A percentile compares a stretch with the other conserved stretches of the same genome.
Conservation (phyloP, 2,888 invertebrate genomes). For the Macroteleia sp. region DNA sequence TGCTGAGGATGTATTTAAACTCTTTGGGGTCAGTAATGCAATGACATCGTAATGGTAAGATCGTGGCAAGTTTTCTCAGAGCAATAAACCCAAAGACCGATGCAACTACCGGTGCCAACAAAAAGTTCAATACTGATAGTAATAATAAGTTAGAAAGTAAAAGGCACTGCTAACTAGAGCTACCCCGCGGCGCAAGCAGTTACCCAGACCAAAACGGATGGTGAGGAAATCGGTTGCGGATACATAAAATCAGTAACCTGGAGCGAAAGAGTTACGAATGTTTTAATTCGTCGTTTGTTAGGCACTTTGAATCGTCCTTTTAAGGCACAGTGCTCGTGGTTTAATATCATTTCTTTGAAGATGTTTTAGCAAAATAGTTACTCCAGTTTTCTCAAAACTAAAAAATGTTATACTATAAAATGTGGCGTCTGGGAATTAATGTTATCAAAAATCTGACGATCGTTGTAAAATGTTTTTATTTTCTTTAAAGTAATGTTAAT, state of each 20-base stretch:
- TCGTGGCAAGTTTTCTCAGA: conserved; percentile 74
- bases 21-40: conserved; percentile 5
- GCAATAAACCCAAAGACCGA: conserved; percentile 70
- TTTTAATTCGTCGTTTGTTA: no score
- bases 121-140: conserved; percentile 77
- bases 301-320: no score
- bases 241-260: conserved; percentile 41
- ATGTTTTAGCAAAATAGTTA: no score
- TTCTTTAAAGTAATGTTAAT: no score
- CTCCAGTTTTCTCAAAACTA: no score
- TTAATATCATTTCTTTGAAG: no score
- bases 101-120: conserved; percentile 75
- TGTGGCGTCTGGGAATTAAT: no score
- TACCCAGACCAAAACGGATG: conserved; percentile 28
- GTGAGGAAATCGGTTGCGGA: conserved; percentile 45
- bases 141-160: conserved; percentile 74
- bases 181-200: conserved; percentile 64
- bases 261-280: no score
- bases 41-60: conserved; percentile 14
- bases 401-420: no score
- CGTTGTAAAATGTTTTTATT: no score
- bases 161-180: conserved; percentile 73
- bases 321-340: no score
- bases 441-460: no score
- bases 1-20: not conserved